These are phyloP conservation scores for Nematolebias whitei DNA, from an alignment of 2,113 vertebrate genomes.

Conservation along the genomic window DNA sequence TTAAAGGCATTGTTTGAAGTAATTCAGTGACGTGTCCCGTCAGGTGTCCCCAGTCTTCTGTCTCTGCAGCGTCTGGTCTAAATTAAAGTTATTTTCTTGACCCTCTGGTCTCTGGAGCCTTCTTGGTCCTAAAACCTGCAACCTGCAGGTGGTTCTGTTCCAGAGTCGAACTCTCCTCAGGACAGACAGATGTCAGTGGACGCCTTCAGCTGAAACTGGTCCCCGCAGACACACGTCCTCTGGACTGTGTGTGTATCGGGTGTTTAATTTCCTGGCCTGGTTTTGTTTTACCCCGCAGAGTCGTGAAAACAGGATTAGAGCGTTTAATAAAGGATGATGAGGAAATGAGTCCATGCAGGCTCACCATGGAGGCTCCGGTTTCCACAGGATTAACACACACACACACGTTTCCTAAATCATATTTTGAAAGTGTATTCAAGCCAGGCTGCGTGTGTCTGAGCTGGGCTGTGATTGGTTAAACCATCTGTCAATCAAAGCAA, in stretches of 20 bases:
- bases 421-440: too few species aligned
- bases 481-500: too few species aligned
- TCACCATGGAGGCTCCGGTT: conserved; percentile 5
- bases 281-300: conserved; percentile 64
- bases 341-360: conserved; percentile 39
- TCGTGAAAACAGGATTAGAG: conserved; percentile 74
- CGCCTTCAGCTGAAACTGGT: background rate
- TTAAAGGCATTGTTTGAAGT: too few species aligned
- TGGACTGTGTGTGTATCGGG: conserved; percentile 27
- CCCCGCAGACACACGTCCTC: conserved; percentile 7
- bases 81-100: background rate
- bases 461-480: too few species aligned
- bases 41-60: too few species aligned
- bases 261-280: conserved; percentile 72
- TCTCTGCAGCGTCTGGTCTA: too few species aligned
- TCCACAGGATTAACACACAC: conserved; percentile 46
- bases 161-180: background rate
- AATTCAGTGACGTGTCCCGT: too few species aligned
- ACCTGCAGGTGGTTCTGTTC: background rate
- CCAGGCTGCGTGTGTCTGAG: too few species aligned
- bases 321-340: conserved; percentile 66
- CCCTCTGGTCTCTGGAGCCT: background rate
- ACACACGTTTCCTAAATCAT: background rate
- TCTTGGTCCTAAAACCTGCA: background rate
- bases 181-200: background rate